A percentile compares a stretch with the other conserved stretches of the same genome.
phyloP scores from a whole-genome alignment of 2,797 vertebrate genomes.

The Catostomus latipinnis region DNA sequence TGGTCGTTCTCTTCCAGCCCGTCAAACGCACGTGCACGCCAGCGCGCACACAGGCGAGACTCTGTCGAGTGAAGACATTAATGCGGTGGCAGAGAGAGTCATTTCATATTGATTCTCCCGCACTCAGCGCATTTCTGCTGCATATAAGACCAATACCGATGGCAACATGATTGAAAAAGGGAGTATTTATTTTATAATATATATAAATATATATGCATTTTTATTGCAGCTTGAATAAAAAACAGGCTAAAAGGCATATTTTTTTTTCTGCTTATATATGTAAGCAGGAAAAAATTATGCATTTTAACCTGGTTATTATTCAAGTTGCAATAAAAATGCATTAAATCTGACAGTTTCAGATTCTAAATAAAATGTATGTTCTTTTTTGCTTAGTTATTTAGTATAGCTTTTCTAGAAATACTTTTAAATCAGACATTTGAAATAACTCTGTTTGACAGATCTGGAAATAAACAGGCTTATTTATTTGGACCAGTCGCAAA shows the following conservation, averaged over 20 bases:
- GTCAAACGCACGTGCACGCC: slow-evolving; percentile 43
- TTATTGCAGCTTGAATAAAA: too few relatives aligned
- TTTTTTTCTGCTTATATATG: too few relatives aligned
- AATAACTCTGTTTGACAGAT: neutral
- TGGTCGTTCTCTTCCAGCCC: slow-evolving; percentile 2
- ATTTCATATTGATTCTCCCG: slow-evolving; percentile 59
- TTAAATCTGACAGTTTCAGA: slow-evolving; percentile 35
- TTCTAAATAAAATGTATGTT: slow-evolving; percentile 37
- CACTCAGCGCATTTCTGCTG: slow-evolving; percentile 9
- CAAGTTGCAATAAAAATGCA: neutral
- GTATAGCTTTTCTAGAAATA: slow-evolving; percentile 20
- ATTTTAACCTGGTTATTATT: too few relatives aligned
- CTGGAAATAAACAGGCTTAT: neutral
- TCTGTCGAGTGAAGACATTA: slow-evolving; percentile 60
- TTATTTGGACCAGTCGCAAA: neutral
- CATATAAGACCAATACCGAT: neutral
- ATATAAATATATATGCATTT: too few relatives aligned
- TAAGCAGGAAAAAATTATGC: too few relatives aligned
- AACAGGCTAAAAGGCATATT: too few relatives aligned
- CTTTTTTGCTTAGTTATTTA: slow-evolving; percentile 36
- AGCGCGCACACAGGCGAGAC: neutral
- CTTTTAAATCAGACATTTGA: neutral
- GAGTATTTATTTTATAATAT: slow-evolving; percentile 14
- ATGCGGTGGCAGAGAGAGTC: slow-evolving; percentile 66
- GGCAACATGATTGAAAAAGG: slow-evolving; percentile 25